Base-by-base conservation (phyloP, 2,113 vertebrate species). In the Microtus ochrogaster region DNA sequence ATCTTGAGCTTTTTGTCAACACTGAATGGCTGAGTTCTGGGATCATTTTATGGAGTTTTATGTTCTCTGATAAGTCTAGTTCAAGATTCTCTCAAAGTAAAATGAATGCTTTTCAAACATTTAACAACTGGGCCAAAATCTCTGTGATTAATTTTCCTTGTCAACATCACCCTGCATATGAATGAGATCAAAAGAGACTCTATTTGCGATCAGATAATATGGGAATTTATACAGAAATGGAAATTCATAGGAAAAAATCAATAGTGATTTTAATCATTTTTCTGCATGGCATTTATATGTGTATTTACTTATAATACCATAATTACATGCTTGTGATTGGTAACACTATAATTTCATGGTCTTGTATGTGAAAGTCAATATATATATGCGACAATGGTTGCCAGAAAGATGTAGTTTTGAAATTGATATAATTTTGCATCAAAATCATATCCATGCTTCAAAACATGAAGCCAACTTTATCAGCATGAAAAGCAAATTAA, bases 61-160 rank as follows among this genome's bases (percentile, higher is more conserved):
- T n/a, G 65, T 61, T 36, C 44, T 92, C 55, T 70, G 10, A 52
- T 84, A 96, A 70, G 44, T 94, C 4, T 14, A 90, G 77, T 39
- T 84, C 58, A 94, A 74, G 2, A 87, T 63, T 90, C 76, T 49
- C 47, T 76, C 85, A 22, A 93, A 91, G 77, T 12, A 91, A 88
- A 93, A 74, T 22, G 7, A 93, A 89, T 72, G 7, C 49, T 86
- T 95, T n/a, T 44, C 61, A 96, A 96, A 89, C 39, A 96, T 28
- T 86, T 44, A 72, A 72, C 13, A 91, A 91, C 74, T 19, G 58
- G 66, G 66, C 24, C 78, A 85, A 96, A 77, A 89, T 89, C 33
- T 95, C 83, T 61, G 2, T 92, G 52, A 22, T 73, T 94, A 92
- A 94, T 19, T 52, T 93, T 95, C 41, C 74, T 94, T 30, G 61